Percentiles rank a stretch among this genome's conserved stretches.
These are phyloP conservation scores for Xiphydria camelus DNA, from an alignment of 2,888 invertebrate genomes.

Conservation along the genomic window DNA sequence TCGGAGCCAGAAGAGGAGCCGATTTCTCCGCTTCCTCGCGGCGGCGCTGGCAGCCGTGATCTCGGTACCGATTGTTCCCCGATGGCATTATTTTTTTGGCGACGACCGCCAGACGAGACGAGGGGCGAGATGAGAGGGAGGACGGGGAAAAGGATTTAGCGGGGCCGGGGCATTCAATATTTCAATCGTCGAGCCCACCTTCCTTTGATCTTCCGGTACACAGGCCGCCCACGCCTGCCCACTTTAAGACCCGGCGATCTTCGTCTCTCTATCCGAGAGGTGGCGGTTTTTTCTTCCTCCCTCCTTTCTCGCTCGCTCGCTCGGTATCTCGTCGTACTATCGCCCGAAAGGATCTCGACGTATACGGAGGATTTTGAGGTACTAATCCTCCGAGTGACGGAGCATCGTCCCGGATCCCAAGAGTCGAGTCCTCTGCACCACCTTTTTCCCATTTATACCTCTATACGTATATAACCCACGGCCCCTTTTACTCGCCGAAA, in stretches of 20 bases:
- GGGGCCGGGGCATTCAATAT: constrained; percentile 42
- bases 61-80: too few relatives aligned
- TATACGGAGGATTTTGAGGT: constrained; percentile 25
- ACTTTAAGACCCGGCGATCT: constrained; percentile 23
- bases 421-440: too few relatives aligned
- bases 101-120: not conserved
- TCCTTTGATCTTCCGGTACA: constrained; percentile 43
- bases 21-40: too few relatives aligned
- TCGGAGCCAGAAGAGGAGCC: too few relatives aligned
- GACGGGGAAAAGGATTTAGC: constrained; percentile 32
- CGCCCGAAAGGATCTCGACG: constrained; percentile 25
- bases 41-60: too few relatives aligned
- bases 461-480: too few relatives aligned
- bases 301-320: constrained; percentile 13
- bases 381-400: too few relatives aligned
- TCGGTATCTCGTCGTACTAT: constrained; percentile 19
- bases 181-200: constrained; percentile 36
- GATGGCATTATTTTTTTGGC: not conserved
- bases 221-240: constrained; percentile 43
- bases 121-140: not conserved
- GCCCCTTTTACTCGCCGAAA: too few relatives aligned
- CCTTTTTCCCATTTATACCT: too few relatives aligned
- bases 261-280: constrained; percentile 34
- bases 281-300: constrained; percentile 32
- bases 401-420: too few relatives aligned